These are phyloP conservation scores for Athripsodes cinereus DNA, from an alignment of 2,888 invertebrate species.

Conservation along the genomic window DNA sequence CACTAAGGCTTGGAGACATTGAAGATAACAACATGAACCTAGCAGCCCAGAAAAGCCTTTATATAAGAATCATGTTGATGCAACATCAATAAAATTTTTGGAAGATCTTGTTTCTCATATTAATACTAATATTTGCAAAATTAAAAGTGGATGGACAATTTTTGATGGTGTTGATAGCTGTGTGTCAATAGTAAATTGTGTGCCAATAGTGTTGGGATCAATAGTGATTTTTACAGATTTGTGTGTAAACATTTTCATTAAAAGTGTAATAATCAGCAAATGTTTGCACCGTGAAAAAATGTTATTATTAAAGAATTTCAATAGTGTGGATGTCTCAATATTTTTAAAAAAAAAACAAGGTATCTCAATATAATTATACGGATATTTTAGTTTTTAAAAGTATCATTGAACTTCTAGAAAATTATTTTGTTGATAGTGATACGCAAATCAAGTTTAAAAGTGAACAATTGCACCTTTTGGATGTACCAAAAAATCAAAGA, in stretches of 20 bases:
- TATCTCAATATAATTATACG: background rate
- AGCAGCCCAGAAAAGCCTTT: too few relatives aligned
- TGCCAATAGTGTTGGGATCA: background rate
- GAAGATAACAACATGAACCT: too few relatives aligned
- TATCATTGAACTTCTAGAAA: background rate
- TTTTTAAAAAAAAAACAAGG: background rate
- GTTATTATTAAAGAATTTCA: background rate
- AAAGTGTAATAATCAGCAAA: background rate
- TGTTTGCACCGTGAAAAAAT: background rate
- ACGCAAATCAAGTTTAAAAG: background rate
- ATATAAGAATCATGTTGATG: too few relatives aligned
- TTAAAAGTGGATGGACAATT: too few relatives aligned
- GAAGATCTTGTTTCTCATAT: too few relatives aligned
- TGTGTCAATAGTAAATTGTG: too few relatives aligned
- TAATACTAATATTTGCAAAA: too few relatives aligned
- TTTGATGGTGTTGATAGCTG: too few relatives aligned
- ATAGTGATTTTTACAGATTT: too few relatives aligned
- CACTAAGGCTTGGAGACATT: too few relatives aligned
- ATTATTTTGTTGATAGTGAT: too few relatives aligned
- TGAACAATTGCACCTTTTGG: background rate
- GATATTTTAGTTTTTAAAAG: background rate
- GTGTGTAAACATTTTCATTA: background rate
- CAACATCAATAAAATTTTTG: too few relatives aligned
- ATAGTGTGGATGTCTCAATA: background rate
- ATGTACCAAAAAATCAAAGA: background rate